Evolutionary conservation across 1,140 invertebrate genomes (phyloP), one percentile per base, ranked within the genome.

Genomic region (Radopholus similis): DNA sequence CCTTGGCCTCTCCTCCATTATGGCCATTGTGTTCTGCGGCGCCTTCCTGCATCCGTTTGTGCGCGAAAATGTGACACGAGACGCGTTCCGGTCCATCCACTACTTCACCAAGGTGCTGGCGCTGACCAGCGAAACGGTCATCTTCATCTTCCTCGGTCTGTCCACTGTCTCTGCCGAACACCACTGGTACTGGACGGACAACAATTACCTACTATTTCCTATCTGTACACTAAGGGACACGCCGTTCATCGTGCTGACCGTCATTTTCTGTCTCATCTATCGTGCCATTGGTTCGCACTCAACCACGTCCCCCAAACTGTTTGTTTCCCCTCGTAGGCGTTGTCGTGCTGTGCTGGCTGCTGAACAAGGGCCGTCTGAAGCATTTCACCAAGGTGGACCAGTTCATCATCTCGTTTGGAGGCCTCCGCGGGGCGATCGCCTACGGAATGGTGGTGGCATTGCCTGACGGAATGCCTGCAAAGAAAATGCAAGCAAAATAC

Each of bases 31-130:
- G 38, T 97, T 95, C 81, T 98, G 95, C 85, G 95, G 95, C 44
- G 93, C 97, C 66, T 93, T 92, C 0, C 96, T 97, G 91, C 95
- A 95, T 84, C 96, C 97, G 82, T 98, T 97, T 83, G 93, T 97
- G n/a, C 93, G 96, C 84, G 90, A 90, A 18, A 99, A 98, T 85
- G 93, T 98, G 75, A 93, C 93, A 9, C 89, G 92, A 85, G 96
- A 96, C 83, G 97, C 95, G 0, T 92, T 95, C 77, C 95, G 93
- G 2, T 96, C 94, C 2, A 90, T 97, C 51, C 95, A 96, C 83
- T 97, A 97, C 82, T 92, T 94, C 49, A 92, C 97, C 89, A 98
- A 98, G 38, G 59, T 98, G 93, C 84, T 97, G 28, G 72, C 80
- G 3, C 54, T 74, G 11, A 63, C 75, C 8, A 92, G 93, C 3